Base-by-base conservation (phyloP, 2,113 vertebrate genomes). In the Turdus rufiventris region DNA sequence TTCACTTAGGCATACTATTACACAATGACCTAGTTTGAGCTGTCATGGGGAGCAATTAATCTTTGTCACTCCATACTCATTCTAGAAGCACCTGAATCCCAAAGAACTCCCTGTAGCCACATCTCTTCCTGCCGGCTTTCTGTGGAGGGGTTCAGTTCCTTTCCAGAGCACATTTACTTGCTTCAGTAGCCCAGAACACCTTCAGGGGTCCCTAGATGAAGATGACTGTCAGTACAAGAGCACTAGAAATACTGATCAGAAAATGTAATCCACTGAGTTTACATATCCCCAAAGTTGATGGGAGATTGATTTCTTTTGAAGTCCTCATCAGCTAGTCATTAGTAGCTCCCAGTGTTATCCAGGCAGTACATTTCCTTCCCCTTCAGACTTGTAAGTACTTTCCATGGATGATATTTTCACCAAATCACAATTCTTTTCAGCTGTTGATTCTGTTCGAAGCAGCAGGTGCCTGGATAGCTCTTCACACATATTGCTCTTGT, bases 21-120 rank as follows among this genome's bases (percentile, higher is more conserved):
- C 82, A 85, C 71, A 88, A 45, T 88, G 92, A 88, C 92, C 94
- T 90, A 85, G 67, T 96, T 96, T 73, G 78, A 88, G 54, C 71
- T 83, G 70, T 96, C 71, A 88, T 0, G 2, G 56, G 58, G 33
- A 89, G 33, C 63, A 85, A 95, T 96, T 96, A 91, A 79, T 95
- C 88, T 95, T 88, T 93, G 90, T 68, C 82, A 88, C 54, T 94
- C 54, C 38, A 38, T 66, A 83, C 36, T 91, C 82, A 90, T 91
- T 91, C 78, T 91, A 83, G 71, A 96, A 88, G 47, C 36, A 93
- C 63, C 78, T 85, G 67, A 79, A 91, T 53, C 71, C 62, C 4
- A 3, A 60, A 88, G 88, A 94, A 62, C 28, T 73, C 85, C 88
- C 71, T 13, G 19, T 43, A 93, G 82, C 50, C 67, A 80, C 1